phyloP scores from a whole-genome alignment of 2,113 vertebrate species.

The Cinclus mexicanus region DNA sequence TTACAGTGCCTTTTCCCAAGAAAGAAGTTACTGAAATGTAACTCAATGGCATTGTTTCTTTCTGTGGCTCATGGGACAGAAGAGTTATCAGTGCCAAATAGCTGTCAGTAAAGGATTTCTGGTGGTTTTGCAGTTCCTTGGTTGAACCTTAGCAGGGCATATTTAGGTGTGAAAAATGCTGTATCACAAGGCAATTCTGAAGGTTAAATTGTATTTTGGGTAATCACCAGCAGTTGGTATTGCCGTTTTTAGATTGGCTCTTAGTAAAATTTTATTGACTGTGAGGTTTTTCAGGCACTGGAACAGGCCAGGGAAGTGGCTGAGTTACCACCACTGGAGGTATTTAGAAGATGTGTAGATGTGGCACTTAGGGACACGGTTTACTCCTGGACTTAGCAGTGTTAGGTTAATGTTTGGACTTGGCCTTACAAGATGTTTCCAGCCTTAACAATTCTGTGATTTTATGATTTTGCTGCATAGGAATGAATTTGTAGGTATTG shows the following conservation, averaged over 20 bases:
- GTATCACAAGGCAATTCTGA: not conserved
- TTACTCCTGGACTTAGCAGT: not conserved
- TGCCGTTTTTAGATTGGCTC: not conserved
- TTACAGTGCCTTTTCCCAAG: not conserved
- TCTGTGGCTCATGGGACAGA: fast-evolving
- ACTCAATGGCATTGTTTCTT: not conserved
- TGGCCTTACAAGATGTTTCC: not conserved
- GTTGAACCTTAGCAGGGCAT: not conserved
- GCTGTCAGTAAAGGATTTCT: not conserved
- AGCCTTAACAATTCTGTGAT: not conserved
- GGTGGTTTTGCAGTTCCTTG: not conserved
- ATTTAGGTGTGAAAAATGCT: not conserved
- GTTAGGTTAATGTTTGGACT: not conserved
- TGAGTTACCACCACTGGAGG: not conserved
- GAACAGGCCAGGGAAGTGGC: not conserved
- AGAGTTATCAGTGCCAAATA: fast-evolving
- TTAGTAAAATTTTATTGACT: not conserved
- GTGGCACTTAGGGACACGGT: not conserved
- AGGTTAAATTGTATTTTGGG: not conserved
- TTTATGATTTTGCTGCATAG: not conserved
- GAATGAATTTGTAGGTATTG: not conserved
- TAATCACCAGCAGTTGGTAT: fast-evolving
- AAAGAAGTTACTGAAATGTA: not conserved
- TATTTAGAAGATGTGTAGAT: not conserved
- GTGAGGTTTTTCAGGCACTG: not conserved